Conservation (phyloP, 2,888 invertebrate species). For the Congeria kusceri region DNA sequence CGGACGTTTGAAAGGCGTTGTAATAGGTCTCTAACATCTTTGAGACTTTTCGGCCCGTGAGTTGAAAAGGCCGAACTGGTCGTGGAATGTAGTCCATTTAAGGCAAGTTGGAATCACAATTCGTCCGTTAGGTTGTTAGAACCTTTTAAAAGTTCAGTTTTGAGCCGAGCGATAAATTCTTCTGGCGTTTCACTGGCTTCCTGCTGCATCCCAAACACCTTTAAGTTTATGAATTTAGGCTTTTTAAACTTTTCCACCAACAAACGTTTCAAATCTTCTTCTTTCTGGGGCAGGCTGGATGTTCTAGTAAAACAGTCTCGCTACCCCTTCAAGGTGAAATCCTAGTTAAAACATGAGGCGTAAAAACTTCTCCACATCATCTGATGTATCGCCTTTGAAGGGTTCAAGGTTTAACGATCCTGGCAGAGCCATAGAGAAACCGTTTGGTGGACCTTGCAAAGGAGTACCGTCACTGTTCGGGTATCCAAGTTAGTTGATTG, state of each 20-base stretch:
- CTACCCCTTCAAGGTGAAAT: constrained; percentile 19
- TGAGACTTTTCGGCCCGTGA: constrained; percentile 23
- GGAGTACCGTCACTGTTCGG: too few relatives aligned
- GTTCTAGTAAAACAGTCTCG: constrained; percentile 16
- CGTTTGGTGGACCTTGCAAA: too few relatives aligned
- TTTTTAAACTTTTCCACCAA: neutral
- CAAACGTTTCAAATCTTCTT: neutral
- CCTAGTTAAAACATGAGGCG: constrained; percentile 9
- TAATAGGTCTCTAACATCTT: constrained; percentile 9
- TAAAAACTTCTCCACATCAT: too few relatives aligned
- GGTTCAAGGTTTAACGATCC: too few relatives aligned
- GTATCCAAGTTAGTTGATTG: too few relatives aligned
- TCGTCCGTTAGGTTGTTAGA: neutral
- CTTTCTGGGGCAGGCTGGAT: constrained; percentile 1
- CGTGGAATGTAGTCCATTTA: constrained; percentile 24
- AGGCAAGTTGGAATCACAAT: constrained; percentile 28
- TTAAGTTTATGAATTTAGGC: constrained; percentile 1
- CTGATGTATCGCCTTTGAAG: too few relatives aligned
- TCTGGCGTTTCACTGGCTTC: constrained; percentile 4
- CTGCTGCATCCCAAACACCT: constrained; percentile 17
- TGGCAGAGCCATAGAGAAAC: too few relatives aligned
- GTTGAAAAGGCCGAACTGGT: constrained; percentile 28
- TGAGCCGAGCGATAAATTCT: constrained; percentile 1
- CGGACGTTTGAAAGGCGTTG: constrained; percentile 8
- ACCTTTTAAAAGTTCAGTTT: constrained; percentile 23